Base-by-base conservation (phyloP, 1,140 invertebrate species). In the Saxidomus purpurata region DNA sequence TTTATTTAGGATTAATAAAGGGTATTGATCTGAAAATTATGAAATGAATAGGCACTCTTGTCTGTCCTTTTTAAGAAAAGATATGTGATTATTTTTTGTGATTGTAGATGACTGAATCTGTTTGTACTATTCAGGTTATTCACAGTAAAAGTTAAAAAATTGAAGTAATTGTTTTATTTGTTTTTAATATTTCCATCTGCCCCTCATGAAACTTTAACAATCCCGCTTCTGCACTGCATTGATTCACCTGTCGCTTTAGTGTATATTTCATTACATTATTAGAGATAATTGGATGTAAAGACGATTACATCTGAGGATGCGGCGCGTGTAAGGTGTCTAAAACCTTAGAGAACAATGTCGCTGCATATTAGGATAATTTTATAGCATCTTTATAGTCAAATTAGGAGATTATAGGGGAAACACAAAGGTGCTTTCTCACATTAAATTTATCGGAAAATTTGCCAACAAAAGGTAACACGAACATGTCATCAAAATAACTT, bases 371-470 rank as follows among this genome's bases (percentile, higher is more conserved):
- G 47, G 76, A 79, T 79, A 79, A 79, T 79, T 79, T 79, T 59
- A 79, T 55, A 59, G 43, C 47, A 19, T 36, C 36, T 79, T 79
- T 79, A 79, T 79, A 15, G 76, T 22, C 76, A n/a, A 79, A 79
- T 79, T 79, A 79, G 28, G 47, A 79, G 76, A 79, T 79, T 79
- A 79, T 25, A 55, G 47, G n/a, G 43, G 43, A 22, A 79, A 47
- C 40, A 79, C 76, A 79, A 79, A 79, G 76, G 76, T 34, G 31
- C 47, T 55, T 19, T 79, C 43, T 79, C 76, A 36, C 76, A 79
- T 79, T 52, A 79, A 79, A 52, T 17, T 79, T 79, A 79, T 79
- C 76, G 34, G 47, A 40, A 79, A 79, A 52, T 79, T 59, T 55
- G 47, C 55, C 28, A 52, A 79, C 76, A 79, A 79, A 79, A 36